phyloP scores from a whole-genome alignment of 2,113 vertebrate genomes.

The Mus musculus region DNA sequence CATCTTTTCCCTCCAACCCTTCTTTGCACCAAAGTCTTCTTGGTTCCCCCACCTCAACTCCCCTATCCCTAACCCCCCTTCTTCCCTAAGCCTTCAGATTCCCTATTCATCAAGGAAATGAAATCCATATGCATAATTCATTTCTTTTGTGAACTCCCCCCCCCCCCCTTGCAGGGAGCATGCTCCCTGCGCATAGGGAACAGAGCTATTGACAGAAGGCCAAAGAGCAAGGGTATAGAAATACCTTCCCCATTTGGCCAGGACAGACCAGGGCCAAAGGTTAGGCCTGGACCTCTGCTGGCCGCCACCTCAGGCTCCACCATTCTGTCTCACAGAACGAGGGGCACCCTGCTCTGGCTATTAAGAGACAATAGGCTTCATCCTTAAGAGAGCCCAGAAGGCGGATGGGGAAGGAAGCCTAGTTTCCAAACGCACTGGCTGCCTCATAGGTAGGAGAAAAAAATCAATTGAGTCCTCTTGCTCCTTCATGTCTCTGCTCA shows the following conservation, averaged over 20 bases:
- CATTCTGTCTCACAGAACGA: slow-evolving; percentile 40
- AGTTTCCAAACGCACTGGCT: slow-evolving; percentile 7
- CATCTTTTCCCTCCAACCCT: neutral
- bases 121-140: slow-evolving; percentile 91
- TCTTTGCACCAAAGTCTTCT: slow-evolving; percentile 40
- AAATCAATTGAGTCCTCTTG: slow-evolving; percentile 8
- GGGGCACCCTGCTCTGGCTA: slow-evolving; percentile 18
- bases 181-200: slow-evolving; percentile 79
- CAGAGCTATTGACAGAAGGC: slow-evolving; percentile 80
- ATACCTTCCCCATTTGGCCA: neutral
- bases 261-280: slow-evolving; percentile 66
- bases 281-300: slow-evolving; percentile 56
- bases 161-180: slow-evolving; percentile 78
- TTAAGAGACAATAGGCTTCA: slow-evolving; percentile 57
- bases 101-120: slow-evolving; percentile 89
- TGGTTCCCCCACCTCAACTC: neutral
- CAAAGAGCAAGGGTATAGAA: slow-evolving; percentile 52
- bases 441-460: neutral
- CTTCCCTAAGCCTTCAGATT: slow-evolving; percentile 81
- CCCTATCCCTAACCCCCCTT: slow-evolving; percentile 60
- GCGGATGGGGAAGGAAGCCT: neutral
- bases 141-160: slow-evolving; percentile 88
- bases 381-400: slow-evolving; percentile 9
- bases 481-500: slow-evolving; percentile 47
- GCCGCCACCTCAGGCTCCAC: slow-evolving; percentile 57